Conservation (phyloP, 1,140 invertebrate genomes). For the Sycophila sp. region DNA sequence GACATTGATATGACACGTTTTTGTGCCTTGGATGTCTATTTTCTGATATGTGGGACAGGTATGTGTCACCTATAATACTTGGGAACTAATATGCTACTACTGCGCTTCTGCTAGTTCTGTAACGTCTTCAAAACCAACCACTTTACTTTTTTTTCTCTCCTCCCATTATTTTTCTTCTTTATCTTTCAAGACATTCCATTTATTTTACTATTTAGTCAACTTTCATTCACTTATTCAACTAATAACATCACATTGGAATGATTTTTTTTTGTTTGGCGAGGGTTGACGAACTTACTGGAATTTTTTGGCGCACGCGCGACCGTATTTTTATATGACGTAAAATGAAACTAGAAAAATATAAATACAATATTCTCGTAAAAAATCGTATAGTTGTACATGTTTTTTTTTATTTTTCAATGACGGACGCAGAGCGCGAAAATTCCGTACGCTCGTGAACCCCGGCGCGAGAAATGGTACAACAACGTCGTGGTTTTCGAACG, state of each 20-base stretch:
- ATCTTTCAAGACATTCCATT: slow-evolving; percentile 16
- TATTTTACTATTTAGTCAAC: slow-evolving; percentile 23
- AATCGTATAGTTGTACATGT: slow-evolving; percentile 32
- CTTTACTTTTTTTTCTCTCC: no score
- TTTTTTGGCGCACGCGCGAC: background rate
- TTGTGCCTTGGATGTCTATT: slow-evolving; percentile 56
- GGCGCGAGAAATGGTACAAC: slow-evolving; percentile 20
- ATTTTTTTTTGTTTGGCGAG: slow-evolving; percentile 19
- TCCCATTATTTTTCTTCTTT: no score
- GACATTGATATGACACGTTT: slow-evolving; percentile 64
- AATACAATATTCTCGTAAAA: slow-evolving; percentile 36
- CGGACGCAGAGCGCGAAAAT: background rate
- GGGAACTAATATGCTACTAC: slow-evolving; percentile 54
- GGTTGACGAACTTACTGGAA: background rate
- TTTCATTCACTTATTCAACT: slow-evolving; percentile 17
- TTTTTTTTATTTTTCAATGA: slow-evolving; percentile 18
- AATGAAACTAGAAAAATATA: slow-evolving; percentile 37
- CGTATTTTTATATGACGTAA: slow-evolving; percentile 19
- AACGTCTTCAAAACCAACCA: slow-evolving; percentile 19
- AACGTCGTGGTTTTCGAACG: slow-evolving; percentile 18
- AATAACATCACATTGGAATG: slow-evolving; percentile 36
- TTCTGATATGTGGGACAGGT: slow-evolving; percentile 63
- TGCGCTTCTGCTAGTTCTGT: slow-evolving; percentile 54
- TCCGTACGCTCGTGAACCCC: background rate
- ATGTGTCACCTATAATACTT: slow-evolving; percentile 60